Evolutionary conservation across 2,888 invertebrate genomes (phyloP).

Genomic region (Deilephila elpenor): DNA sequence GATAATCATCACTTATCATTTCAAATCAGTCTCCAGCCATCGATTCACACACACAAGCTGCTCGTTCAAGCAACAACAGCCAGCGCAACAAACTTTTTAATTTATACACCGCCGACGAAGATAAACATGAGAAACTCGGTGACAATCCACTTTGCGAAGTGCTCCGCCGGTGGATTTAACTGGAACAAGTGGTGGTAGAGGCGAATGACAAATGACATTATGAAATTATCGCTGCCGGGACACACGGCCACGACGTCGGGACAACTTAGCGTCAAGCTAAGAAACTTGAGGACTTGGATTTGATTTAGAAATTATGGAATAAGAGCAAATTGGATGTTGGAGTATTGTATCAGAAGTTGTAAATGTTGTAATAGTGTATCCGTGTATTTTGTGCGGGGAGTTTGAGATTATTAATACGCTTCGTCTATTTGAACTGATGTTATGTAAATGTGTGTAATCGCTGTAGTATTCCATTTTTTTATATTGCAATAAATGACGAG

Average conservation of each 20-base stretch:
- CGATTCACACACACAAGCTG: constrained; percentile 12
- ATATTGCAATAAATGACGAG: too few relatives aligned
- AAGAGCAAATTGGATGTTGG: not conserved
- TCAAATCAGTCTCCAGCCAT: not conserved
- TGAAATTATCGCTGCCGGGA: constrained; percentile 26
- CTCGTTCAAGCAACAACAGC: not conserved
- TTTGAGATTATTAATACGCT: not conserved
- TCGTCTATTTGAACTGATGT: too few relatives aligned
- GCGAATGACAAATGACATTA: constrained; percentile 29
- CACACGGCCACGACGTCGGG: constrained; percentile 14
- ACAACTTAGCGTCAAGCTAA: constrained; percentile 13
- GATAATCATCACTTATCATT: not conserved
- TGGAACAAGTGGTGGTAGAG: constrained; percentile 28
- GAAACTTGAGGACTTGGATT: constrained; percentile 4
- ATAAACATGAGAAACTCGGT: constrained; percentile 26
- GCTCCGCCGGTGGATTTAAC: constrained; percentile 26
- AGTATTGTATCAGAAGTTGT: not conserved
- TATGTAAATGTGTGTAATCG: too few relatives aligned
- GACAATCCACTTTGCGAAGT: constrained; percentile 25
- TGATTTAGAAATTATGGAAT: constrained; percentile 11
- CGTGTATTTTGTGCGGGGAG: not conserved
- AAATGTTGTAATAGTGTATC: not conserved
- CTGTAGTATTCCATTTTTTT: too few relatives aligned
- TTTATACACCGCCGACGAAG: constrained; percentile 24
- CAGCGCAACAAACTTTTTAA: constrained; percentile 19